These are phyloP conservation scores for Pipistrellus kuhlii DNA, from an alignment of 2,797 vertebrate genomes.

Conservation along the genomic window DNA sequence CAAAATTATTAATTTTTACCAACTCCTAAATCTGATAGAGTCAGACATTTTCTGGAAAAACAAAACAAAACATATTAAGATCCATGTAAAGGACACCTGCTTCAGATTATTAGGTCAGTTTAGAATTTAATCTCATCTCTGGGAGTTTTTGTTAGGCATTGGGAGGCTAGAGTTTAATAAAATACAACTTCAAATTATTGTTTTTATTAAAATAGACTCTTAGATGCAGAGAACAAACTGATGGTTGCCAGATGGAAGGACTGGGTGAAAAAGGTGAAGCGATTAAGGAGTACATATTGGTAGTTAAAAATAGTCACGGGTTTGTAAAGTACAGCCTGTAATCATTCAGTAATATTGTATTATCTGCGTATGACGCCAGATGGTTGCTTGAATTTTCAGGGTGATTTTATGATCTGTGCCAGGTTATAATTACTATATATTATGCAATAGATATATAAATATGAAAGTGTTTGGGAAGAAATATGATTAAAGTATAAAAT, in stretches of 20 bases:
- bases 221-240: not conserved
- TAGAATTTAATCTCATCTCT: not conserved
- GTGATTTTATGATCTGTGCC: not conserved
- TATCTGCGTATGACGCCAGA: not conserved
- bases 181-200: not conserved
- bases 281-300: not conserved
- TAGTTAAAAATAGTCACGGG: not conserved
- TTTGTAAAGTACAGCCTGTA: not conserved
- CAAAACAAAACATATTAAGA: not conserved
- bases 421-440: not conserved
- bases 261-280: not conserved
- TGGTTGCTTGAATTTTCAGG: not conserved
- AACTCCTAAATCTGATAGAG: not conserved
- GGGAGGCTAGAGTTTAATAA: not conserved
- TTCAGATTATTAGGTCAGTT: not conserved
- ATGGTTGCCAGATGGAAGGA: not conserved
- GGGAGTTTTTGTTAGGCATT: slow-evolving; percentile 6
- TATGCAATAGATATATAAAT: not conserved
- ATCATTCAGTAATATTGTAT: not conserved
- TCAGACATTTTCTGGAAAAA: not conserved
- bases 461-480: not conserved
- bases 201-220: not conserved
- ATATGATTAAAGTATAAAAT: not conserved
- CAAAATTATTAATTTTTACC: not conserved
- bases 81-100: not conserved